Percentiles rank a stretch among this genome's conserved stretches.
Evolutionary conservation across 2,888 invertebrate species (phyloP).

Genomic region (Glaucopsyche alexis): DNA sequence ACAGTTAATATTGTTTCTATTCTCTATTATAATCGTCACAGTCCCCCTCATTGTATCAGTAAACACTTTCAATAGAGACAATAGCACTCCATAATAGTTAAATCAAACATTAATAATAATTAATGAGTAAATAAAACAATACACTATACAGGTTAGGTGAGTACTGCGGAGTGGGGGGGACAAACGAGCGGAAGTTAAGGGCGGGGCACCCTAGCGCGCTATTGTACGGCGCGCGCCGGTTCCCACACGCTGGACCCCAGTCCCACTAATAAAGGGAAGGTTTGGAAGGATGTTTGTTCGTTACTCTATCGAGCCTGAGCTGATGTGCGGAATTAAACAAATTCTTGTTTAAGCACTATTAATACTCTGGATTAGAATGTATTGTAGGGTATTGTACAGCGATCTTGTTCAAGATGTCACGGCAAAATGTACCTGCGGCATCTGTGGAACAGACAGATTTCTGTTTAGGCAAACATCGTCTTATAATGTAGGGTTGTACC

Average conservation of each 20-base stretch:
- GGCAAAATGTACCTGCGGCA: neutral
- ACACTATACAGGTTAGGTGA: neutral
- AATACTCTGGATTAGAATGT: no score
- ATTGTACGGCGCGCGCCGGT: neutral
- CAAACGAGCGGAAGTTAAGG: slow-evolving; percentile 6
- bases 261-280: neutral
- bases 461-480: neutral
- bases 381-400: no score
- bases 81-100: neutral
- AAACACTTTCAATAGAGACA: slow-evolving; percentile 1
- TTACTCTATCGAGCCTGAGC: neutral
- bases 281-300: neutral
- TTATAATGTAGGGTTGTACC: neutral
- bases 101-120: slow-evolving; percentile 8
- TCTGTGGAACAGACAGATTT: neutral
- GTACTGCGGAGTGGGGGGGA: neutral
- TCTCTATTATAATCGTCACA: neutral
- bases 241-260: neutral
- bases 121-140: neutral
- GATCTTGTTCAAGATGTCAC: neutral
- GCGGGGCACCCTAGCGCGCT: neutral
- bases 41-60: neutral
- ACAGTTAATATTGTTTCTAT: neutral
- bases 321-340: neutral
- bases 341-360: neutral